Conservation (phyloP, 2,888 invertebrate genomes). For the Epirrhoe alternata region DNA sequence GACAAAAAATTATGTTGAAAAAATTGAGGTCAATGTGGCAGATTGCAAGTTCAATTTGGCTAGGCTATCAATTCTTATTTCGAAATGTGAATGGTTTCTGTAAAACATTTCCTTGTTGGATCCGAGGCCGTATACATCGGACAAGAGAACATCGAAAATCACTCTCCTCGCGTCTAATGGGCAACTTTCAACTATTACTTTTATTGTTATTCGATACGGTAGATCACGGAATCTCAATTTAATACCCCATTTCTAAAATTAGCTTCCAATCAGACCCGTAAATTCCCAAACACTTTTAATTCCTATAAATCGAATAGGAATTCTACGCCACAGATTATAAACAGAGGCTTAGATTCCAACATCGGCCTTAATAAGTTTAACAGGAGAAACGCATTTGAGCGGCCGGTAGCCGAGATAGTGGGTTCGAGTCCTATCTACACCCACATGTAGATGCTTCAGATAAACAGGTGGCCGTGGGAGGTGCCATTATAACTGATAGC, state of each 20-base stretch:
- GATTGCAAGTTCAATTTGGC: neutral
- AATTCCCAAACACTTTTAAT: conserved; percentile 40
- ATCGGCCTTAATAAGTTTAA: conserved; percentile 69
- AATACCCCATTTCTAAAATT: conserved; percentile 41
- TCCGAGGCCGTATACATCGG: conserved; percentile 8
- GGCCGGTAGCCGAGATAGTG: conserved; percentile 67
- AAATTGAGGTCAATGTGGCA: neutral
- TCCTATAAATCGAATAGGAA: conserved; percentile 43
- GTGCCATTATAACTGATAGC: conserved; percentile 38
- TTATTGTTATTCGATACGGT: conserved; percentile 27
- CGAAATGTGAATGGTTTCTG: neutral
- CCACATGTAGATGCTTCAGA: conserved; percentile 66
- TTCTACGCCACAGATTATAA: conserved; percentile 32
- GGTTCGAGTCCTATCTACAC: conserved; percentile 65
- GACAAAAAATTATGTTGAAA: neutral
- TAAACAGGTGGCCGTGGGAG: conserved; percentile 70
- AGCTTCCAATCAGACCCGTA: conserved; percentile 40
- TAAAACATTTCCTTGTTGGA: neutral
- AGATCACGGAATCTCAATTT: conserved; percentile 37
- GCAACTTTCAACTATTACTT: conserved; percentile 18
- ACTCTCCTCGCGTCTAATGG: conserved; percentile 11
- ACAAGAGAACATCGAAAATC: conserved; percentile 27
- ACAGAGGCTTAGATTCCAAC: conserved; percentile 47
- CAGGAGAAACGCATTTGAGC: conserved; percentile 81
- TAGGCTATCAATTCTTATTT: neutral